Evolutionary conservation across 2,888 invertebrate species (phyloP).

Genomic region (Trileptium ribeirensis): DNA sequence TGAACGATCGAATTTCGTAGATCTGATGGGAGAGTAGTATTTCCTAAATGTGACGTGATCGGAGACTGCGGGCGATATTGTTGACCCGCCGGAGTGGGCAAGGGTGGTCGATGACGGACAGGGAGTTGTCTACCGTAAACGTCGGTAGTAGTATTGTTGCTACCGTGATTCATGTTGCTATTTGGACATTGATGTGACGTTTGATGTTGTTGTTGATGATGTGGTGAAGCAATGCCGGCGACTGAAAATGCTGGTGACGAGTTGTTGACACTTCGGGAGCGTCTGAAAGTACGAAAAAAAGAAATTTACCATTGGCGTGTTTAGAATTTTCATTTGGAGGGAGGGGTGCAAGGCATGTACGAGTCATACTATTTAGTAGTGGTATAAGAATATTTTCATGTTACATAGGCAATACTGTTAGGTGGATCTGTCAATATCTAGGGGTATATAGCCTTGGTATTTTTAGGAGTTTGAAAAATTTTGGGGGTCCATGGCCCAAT

Average conservation of each 20-base stretch:
- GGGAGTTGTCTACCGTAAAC: background rate
- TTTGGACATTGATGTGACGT: background rate
- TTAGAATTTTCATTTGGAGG: too few species aligned
- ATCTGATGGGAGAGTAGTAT: slow-evolving; percentile 2
- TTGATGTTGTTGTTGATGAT: background rate
- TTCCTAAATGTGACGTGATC: too few species aligned
- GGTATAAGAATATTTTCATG: too few species aligned
- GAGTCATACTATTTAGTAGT: too few species aligned
- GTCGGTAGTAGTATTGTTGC: background rate
- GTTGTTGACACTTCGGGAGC: background rate
- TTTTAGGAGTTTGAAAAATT: too few species aligned
- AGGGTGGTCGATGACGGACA: background rate
- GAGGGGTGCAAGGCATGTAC: too few species aligned
- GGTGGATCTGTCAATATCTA: too few species aligned
- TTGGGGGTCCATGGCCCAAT: too few species aligned
- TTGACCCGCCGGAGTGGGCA: background rate
- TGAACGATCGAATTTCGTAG: background rate
- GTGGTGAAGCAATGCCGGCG: background rate
- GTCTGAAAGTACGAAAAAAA: too few species aligned
- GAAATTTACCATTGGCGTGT: too few species aligned
- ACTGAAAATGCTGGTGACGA: background rate
- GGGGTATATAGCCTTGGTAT: too few species aligned
- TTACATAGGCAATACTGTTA: too few species aligned
- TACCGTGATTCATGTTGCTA: background rate
- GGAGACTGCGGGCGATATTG: background rate